Percentiles rank a stretch among this genome's conserved stretches.
phyloP scores from a whole-genome alignment of 2,888 invertebrate species.

The Monochamus alternatus region DNA sequence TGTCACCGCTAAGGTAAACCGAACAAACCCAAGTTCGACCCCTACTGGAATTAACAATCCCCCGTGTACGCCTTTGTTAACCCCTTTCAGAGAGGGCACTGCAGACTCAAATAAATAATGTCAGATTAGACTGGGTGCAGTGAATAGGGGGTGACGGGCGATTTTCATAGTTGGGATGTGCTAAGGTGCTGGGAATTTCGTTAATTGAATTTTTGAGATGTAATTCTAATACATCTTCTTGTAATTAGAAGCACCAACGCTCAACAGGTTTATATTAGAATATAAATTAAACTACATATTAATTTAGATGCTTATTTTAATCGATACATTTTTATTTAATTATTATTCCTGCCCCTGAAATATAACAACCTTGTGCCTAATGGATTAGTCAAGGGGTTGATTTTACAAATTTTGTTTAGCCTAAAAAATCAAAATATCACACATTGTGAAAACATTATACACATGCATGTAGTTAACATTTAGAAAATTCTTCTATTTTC shows the following conservation, averaged over 20 bases:
- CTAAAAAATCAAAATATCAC: no score
- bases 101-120: constrained; percentile 48
- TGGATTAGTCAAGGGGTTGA: no score
- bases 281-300: no score
- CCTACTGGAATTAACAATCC: constrained; percentile 55
- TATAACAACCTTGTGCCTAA: no score
- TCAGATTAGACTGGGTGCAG: constrained; percentile 48
- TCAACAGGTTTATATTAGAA: no score
- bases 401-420: no score
- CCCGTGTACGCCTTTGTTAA: constrained; percentile 47
- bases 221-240: neutral
- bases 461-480: no score
- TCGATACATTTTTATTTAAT: no score
- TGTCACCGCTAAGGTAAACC: constrained; percentile 60
- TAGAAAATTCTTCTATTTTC: no score
- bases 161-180: constrained; percentile 49
- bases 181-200: constrained; percentile 37
- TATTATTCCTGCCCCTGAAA: no score
- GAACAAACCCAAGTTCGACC: constrained; percentile 58
- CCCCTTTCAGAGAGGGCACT: constrained; percentile 33
- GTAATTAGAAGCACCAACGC: neutral
- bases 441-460: no score
- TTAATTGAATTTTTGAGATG: constrained; percentile 26
- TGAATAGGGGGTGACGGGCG: constrained; percentile 46
- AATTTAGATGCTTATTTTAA: no score